These are phyloP conservation scores for Paramisgurnus dabryanus DNA, from an alignment of 2,113 vertebrate species.

Conservation along the genomic window DNA sequence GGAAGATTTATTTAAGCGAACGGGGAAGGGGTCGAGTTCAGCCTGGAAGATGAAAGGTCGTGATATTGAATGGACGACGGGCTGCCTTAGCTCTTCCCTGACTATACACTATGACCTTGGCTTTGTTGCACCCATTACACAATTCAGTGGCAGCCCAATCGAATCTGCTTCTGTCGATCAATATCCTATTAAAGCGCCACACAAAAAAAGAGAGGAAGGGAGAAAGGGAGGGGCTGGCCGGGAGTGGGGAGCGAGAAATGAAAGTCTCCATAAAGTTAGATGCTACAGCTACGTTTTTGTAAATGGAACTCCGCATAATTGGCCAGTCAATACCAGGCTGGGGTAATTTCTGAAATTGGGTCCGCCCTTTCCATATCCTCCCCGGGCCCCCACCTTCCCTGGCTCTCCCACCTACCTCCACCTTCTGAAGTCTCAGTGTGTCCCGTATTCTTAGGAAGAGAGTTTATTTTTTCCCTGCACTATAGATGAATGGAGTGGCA, in stretches of 20 bases:
- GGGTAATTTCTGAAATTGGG: slow-evolving; percentile 81
- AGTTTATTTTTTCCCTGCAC: background rate
- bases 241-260: slow-evolving; percentile 55
- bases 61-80: slow-evolving; percentile 61
- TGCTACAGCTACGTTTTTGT: slow-evolving; percentile 88
- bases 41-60: slow-evolving; percentile 61
- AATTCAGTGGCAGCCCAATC: slow-evolving; percentile 93
- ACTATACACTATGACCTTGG: slow-evolving; percentile 85
- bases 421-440: background rate
- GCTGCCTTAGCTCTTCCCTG: slow-evolving; percentile 56
- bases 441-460: background rate
- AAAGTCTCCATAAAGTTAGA: slow-evolving; percentile 92
- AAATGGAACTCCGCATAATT: slow-evolving; percentile 91
- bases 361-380: slow-evolving; percentile 55
- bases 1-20: slow-evolving; percentile 55
- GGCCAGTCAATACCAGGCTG: slow-evolving; percentile 82
- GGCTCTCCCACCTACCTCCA: background rate
- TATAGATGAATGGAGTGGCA: slow-evolving; percentile 4
- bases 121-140: slow-evolving; percentile 90
- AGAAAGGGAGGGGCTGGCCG: slow-evolving; percentile 48
- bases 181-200: slow-evolving; percentile 98
- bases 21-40: slow-evolving; percentile 41
- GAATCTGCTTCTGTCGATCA: slow-evolving; percentile 95
- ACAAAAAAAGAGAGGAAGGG: slow-evolving; percentile 57
- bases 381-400: slow-evolving; percentile 9